Evolutionary conservation across 2,888 invertebrate genomes (phyloP), one percentile per base, ranked within the genome.

Genomic region (Caenorhabditis sp.): DNA sequence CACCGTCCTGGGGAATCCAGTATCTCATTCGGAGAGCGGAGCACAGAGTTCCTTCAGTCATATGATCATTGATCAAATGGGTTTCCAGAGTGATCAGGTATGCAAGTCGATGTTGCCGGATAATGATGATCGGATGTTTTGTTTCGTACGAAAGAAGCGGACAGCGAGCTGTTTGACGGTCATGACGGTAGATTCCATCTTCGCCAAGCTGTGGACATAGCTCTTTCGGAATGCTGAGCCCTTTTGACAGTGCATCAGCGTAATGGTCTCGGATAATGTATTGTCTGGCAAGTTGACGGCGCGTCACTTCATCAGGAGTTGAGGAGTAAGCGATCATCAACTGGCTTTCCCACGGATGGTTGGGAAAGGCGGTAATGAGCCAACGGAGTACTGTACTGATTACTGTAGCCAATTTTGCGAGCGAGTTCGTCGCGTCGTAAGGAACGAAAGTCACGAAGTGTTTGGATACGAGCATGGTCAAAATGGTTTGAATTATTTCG

Each of bases 61-160:
- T 20, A 11, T 70, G 69, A 0, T 11, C 51, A 15, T 22, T 35
- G 0, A n/a, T 8, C 20, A 50, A n/a, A 32, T 70, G 69, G 2
- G 58, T 35, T 18, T 70, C 69, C 5, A 13, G 0, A 0, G 47
- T 11, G n/a, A 70, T 50, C 11, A 70, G 1, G 1, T 15, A 11
- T 0, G 70, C 35, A 0, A 70, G 15, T 13, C 0, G 1, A 18
- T 70, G 70, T 15, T 70, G 84, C 1, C 85, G 80, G 1, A 91
- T 61, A 3, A 92, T 89, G 91, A 92, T 92, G 64, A 83, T 92
- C 11, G 86, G 71, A 3, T 35, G 5, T 6, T 9, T 32, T 5
- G 32, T 2, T 1, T n/a, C 56, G 6, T 18, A 2, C 2, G 56
- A 20, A 1, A 32, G 35, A 0, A 11, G 20, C 18, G 40, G 2